Evolutionary conservation across 1,140 invertebrate species (phyloP), one percentile per base, ranked within the genome.

Genomic region (Eurytemora carolleeae): DNA sequence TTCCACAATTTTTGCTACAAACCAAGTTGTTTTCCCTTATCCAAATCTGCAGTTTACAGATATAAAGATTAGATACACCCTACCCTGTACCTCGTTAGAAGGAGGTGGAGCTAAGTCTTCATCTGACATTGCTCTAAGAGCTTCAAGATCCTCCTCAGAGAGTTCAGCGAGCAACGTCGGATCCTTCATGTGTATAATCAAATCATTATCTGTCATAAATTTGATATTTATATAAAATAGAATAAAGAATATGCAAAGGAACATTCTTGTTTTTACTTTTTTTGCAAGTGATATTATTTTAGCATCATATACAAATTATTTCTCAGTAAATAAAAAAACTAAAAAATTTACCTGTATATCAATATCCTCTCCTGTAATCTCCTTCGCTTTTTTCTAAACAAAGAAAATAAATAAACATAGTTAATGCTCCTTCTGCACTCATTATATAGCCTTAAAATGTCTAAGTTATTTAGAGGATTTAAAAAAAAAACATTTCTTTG

Each of bases 61-160:
- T n/a, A n/a, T n/a, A n/a, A n/a, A n/a, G n/a, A n/a, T n/a, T n/a
- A n/a, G n/a, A n/a, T n/a, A n/a, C n/a, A n/a, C n/a, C n/a, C n/a
- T n/a, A n/a, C n/a, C n/a, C n/a, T n/a, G n/a, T n/a, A 44, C 59
- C 20, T 20, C 3, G 17, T 60, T 12, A 17, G 31, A 53, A 3
- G 59, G 59, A 1, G 44, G 26, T 22, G 59, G 59, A n/a, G 59
- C 59, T 1, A 60, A 31, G 16, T 57, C 56, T 12, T 60, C 59
- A 16, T 60, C 52, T 19, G 20, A 53, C 1, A 60, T 24, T 1
- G 22, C n/a, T 31, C n/a, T 25, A 22, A 59, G 22, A 3, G 22
- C 25, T n/a, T 24, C 26, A 15, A 59, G 25, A 16, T 59, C 58
- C 26, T 59, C 25, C 2, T 16, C 58, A 3, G 58, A 26, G 22